These are phyloP conservation scores for Hyperoplus immaculatus DNA, from an alignment of 2,797 vertebrate genomes.

Conservation along the genomic window DNA sequence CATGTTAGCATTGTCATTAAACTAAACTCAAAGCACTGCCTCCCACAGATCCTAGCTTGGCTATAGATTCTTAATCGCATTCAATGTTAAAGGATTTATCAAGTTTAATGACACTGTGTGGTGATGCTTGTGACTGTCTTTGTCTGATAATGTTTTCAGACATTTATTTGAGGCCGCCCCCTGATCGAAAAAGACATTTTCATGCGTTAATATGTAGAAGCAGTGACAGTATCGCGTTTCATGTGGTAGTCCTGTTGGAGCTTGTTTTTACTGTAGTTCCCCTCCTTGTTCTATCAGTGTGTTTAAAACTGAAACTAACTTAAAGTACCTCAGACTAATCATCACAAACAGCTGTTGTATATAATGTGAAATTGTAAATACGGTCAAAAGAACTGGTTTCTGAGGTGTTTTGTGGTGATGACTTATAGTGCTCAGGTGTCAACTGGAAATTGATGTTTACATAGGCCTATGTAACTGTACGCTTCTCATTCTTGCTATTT, in stretches of 20 bases:
- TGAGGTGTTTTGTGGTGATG: conserved; percentile 46
- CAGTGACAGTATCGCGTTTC: not conserved
- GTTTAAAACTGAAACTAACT: conserved; percentile 31
- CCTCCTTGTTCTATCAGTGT: conserved; percentile 27
- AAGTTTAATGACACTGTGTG: not conserved
- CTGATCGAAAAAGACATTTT: not conserved
- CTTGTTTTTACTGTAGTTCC: conserved; percentile 32
- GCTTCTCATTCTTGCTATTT: conserved; percentile 50
- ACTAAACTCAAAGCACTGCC: not conserved
- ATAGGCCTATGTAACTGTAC: conserved; percentile 46
- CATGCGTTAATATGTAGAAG: not conserved
- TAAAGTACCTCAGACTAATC: conserved; percentile 62
- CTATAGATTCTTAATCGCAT: not conserved
- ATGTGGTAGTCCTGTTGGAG: not conserved
- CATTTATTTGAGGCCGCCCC: conserved; percentile 2
- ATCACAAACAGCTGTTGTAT: conserved; percentile 51
- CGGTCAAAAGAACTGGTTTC: conserved; percentile 17
- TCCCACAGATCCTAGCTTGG: not conserved
- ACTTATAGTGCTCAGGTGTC: conserved; percentile 73
- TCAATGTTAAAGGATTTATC: conserved; percentile 2
- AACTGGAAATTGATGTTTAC: conserved; percentile 79
- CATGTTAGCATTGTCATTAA: not conserved
- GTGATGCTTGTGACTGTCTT: not conserved
- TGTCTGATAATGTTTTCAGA: not conserved
- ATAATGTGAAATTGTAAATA: conserved; percentile 62